A percentile compares a stretch with the other conserved stretches of the same genome.
These are phyloP conservation scores for Donacobius atricapilla DNA, from an alignment of 2,113 vertebrate species.

Conservation along the genomic window DNA sequence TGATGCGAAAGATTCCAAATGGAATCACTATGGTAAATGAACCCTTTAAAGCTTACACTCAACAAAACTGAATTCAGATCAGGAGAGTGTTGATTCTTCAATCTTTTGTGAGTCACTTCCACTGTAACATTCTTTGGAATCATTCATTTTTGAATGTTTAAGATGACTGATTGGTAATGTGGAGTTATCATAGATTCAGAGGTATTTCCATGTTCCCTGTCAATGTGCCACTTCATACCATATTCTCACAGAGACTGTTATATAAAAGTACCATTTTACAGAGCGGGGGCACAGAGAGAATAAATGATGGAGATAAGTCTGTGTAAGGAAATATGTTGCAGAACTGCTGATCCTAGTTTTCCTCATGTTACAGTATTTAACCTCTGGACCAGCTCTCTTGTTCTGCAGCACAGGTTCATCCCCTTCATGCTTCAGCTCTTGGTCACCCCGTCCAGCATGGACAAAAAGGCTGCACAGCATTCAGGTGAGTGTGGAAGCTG, in stretches of 20 bases:
- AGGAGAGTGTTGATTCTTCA: background rate
- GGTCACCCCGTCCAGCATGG: background rate
- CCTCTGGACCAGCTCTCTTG: background rate
- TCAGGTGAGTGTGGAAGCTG: background rate
- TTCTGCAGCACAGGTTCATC: background rate
- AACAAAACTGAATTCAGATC: background rate
- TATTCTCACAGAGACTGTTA: slow-evolving; percentile 38
- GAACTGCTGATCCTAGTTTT: background rate
- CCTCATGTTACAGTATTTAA: background rate
- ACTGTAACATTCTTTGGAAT: slow-evolving; percentile 12
- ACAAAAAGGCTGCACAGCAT: background rate
- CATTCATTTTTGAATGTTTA: slow-evolving; percentile 24
- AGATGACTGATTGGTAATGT: slow-evolving; percentile 1
- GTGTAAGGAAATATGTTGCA: background rate
- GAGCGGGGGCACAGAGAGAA: background rate
- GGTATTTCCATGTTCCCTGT: slow-evolving; percentile 31
- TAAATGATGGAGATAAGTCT: background rate
- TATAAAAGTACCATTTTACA: background rate
- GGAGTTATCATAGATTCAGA: slow-evolving; percentile 3
- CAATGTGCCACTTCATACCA: slow-evolving; percentile 12
- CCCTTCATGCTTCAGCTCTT: background rate
- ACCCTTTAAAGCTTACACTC: background rate
- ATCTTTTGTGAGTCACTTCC: slow-evolving; percentile 24
- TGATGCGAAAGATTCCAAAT: no score
- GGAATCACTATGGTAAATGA: background rate